Evolutionary conservation across 2,888 invertebrate genomes (phyloP).

Genomic region (Agrochola lota): DNA sequence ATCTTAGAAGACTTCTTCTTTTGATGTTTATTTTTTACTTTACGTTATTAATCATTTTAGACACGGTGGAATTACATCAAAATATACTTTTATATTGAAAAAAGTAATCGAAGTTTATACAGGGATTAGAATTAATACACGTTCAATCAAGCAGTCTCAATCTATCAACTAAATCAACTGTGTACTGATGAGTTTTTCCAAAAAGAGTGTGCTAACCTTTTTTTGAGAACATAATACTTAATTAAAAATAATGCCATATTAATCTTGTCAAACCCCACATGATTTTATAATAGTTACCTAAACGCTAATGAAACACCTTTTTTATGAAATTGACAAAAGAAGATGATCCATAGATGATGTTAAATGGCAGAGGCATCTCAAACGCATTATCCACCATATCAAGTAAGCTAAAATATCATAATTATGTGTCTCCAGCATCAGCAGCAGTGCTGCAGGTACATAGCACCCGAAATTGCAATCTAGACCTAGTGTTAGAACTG

Average conservation of each 20-base stretch:
- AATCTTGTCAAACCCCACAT: conserved; percentile 1
- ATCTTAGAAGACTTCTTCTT: not conserved
- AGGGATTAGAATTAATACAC: not conserved
- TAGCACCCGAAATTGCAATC: not conserved
- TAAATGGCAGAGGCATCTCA: not conserved
- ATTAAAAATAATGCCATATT: conserved; percentile 19
- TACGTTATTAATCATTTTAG: not conserved
- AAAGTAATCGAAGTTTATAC: not conserved
- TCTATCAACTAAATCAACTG: conserved; percentile 18
- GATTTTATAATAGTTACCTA: not conserved
- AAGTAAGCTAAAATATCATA: not conserved
- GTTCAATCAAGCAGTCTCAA: not conserved
- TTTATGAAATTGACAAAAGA: not conserved
- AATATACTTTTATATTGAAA: not conserved
- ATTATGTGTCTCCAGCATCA: not conserved
- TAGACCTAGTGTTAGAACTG: not conserved
- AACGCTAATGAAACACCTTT: too few species aligned
- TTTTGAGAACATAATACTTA: not conserved
- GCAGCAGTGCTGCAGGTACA: not conserved
- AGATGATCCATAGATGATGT: not conserved
- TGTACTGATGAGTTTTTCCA: not conserved
- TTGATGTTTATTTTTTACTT: not conserved
- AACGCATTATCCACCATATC: too few species aligned
- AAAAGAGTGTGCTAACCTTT: conserved; percentile 5
- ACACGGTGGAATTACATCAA: not conserved